Conservation (phyloP, 2,888 invertebrate genomes). For the Perdita meconis region DNA sequence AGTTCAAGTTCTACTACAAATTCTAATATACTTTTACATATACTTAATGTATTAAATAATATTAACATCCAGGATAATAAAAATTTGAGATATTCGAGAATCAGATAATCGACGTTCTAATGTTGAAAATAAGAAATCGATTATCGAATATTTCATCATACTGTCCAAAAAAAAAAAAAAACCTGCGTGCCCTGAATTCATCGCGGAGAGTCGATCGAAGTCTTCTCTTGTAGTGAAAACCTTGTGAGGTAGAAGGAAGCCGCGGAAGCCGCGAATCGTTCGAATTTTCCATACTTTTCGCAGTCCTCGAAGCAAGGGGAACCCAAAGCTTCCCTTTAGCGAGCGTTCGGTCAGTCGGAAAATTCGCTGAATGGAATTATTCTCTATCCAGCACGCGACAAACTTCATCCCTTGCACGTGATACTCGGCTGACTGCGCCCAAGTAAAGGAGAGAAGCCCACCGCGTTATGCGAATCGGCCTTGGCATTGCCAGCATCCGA, state of each 20-base stretch:
- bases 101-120: too few species aligned
- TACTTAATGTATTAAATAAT: too few species aligned
- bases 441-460: slow-evolving; percentile 61
- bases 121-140: too few species aligned
- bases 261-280: slow-evolving; percentile 12
- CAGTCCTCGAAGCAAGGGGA: slow-evolving; percentile 13
- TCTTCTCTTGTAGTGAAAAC: background rate
- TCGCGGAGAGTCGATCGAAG: background rate
- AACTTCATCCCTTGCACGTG: slow-evolving; percentile 66
- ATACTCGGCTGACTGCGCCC: slow-evolving; percentile 62
- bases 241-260: background rate
- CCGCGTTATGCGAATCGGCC: slow-evolving; percentile 50
- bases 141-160: too few species aligned
- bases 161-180: too few species aligned
- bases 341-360: slow-evolving; percentile 62
- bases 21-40: too few species aligned
- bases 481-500: slow-evolving; percentile 52
- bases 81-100: too few species aligned
- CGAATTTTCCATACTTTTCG: slow-evolving; percentile 28
- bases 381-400: slow-evolving; percentile 66
- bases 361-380: slow-evolving; percentile 70
- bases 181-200: too few species aligned
- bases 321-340: slow-evolving; percentile 16
- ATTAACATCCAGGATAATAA: too few species aligned
- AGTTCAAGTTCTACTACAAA: too few species aligned